Evolutionary conservation across 1,140 invertebrate species (phyloP).

Genomic region (Samia ricini): DNA sequence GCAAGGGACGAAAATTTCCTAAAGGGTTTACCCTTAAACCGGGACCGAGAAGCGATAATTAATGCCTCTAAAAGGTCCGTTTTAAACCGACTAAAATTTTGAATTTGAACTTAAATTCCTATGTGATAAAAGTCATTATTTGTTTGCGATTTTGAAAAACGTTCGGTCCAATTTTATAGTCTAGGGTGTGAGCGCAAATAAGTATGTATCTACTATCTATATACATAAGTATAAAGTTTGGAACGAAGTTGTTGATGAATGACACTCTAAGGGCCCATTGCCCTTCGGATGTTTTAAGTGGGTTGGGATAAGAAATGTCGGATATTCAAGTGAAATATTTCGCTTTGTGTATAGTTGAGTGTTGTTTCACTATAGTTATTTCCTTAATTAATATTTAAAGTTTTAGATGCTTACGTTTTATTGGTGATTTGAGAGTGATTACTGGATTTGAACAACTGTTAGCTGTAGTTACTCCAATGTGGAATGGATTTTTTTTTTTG

Average conservation of each 20-base stretch:
- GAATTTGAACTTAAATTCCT: conserved; percentile 28
- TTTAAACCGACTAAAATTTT: conserved; percentile 24
- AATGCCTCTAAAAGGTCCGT: conserved; percentile 70
- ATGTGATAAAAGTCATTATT: conserved; percentile 33
- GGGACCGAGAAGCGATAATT: conserved; percentile 65
- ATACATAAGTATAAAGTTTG: conserved; percentile 67
- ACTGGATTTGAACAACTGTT: background rate
- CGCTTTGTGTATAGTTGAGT: conserved; percentile 42
- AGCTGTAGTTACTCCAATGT: background rate
- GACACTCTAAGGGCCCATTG: conserved; percentile 74
- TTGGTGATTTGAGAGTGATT: conserved; percentile 31
- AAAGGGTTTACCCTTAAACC: conserved; percentile 72
- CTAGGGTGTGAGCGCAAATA: conserved; percentile 62
- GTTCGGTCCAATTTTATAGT: conserved; percentile 74
- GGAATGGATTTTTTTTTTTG: too few relatives aligned
- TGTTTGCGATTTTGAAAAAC: conserved; percentile 25
- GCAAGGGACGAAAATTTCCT: conserved; percentile 69
- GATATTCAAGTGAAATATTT: conserved; percentile 71
- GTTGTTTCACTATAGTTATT: conserved; percentile 39
- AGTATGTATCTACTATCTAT: conserved; percentile 22
- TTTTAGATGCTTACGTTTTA: conserved; percentile 37
- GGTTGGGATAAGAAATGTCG: conserved; percentile 75
- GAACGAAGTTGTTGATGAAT: conserved; percentile 72
- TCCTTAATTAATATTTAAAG: conserved; percentile 70
- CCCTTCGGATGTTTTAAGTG: conserved; percentile 76